phyloP scores from a whole-genome alignment of 2,113 vertebrate species.

The Emydocephalus ijimae region DNA sequence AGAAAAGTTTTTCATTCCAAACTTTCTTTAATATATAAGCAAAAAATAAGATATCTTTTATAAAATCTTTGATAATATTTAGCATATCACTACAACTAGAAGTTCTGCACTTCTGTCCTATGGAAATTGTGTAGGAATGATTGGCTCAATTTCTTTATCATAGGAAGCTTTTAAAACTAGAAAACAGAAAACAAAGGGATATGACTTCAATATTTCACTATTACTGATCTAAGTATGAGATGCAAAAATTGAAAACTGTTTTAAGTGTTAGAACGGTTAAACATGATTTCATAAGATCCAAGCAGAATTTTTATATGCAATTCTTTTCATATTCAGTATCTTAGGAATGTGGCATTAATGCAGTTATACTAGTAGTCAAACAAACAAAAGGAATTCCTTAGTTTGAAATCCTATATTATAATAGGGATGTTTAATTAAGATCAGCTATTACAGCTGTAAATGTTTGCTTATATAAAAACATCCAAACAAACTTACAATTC shows the following conservation, averaged over 20 bases:
- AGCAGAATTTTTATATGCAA: slow-evolving; percentile 23
- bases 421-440: slow-evolving; percentile 84
- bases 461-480: slow-evolving; percentile 79
- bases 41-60: not conserved
- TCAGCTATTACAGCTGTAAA: slow-evolving; percentile 80
- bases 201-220: not conserved
- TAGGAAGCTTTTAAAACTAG: not conserved
- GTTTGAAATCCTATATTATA: slow-evolving; percentile 69
- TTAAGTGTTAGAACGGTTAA: slow-evolving; percentile 14
- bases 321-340: not conserved
- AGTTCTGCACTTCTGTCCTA: not conserved
- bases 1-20: not conserved
- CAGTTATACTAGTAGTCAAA: slow-evolving; percentile 57
- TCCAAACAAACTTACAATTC: slow-evolving; percentile 89
- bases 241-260: not conserved
- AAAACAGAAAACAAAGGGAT: not conserved
- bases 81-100: not conserved
- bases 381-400: slow-evolving; percentile 71
- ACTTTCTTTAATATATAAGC: not conserved
- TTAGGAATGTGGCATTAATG: slow-evolving; percentile 55
- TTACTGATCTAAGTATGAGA: not conserved
- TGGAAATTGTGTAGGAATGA: not conserved
- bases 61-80: not conserved
- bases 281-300: not conserved
- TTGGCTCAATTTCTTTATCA: not conserved